Percentiles rank a stretch among this genome's conserved stretches.
These are phyloP conservation scores for Lochmaea crataegi DNA, from an alignment of 2,888 invertebrate species.

Conservation along the genomic window DNA sequence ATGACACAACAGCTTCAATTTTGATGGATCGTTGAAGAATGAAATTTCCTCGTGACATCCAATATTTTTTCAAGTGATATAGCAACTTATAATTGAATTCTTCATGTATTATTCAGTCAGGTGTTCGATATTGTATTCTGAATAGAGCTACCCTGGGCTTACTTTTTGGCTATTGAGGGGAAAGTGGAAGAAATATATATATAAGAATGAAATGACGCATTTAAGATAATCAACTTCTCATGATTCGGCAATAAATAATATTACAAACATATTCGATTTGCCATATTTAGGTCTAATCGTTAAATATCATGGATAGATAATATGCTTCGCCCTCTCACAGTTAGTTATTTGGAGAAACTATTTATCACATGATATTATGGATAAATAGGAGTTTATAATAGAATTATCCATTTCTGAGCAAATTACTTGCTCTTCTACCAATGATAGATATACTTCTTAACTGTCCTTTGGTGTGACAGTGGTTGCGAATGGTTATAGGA, in stretches of 20 bases:
- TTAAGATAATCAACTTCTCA: neutral
- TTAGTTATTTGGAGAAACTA: too few species aligned
- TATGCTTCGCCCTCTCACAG: too few species aligned
- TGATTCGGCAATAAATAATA: neutral
- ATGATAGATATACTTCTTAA: too few species aligned
- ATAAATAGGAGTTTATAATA: too few species aligned
- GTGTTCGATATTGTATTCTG: constrained; percentile 4
- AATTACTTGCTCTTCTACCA: too few species aligned
- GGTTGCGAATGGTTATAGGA: too few species aligned
- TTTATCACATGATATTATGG: too few species aligned
- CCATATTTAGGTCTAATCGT: neutral
- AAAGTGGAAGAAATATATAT: neutral
- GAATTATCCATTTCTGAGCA: too few species aligned
- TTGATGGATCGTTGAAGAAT: constrained; percentile 1
- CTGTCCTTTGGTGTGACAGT: too few species aligned
- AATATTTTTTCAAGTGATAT: constrained; percentile 4
- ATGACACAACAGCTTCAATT: neutral
- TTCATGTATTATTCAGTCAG: constrained; percentile 10
- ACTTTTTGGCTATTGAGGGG: neutral
- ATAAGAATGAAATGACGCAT: neutral
- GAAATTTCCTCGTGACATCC: neutral
- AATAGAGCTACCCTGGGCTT: neutral
- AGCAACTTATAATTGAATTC: neutral
- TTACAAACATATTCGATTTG: neutral
- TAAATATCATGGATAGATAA: too few species aligned